phyloP scores from a whole-genome alignment of 2,113 vertebrate species.

The Sarotherodon lohbergeri region DNA sequence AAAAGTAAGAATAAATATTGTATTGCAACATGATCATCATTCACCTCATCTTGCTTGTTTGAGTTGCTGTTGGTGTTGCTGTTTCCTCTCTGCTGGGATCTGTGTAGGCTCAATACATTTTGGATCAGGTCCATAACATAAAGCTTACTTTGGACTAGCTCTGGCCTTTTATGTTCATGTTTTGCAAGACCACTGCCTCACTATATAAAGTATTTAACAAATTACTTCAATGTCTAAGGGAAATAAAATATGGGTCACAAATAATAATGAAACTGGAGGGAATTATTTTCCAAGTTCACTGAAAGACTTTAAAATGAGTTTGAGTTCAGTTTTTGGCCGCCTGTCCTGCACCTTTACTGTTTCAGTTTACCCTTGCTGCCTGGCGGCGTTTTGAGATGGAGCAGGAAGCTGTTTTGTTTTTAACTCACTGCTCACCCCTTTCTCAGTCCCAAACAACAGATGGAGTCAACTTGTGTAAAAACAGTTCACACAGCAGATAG shows the following conservation, averaged over 20 bases:
- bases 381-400: neutral
- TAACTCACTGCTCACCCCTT: neutral
- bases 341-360: neutral
- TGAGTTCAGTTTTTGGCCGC: neutral
- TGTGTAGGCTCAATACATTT: neutral
- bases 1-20: neutral
- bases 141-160: neutral
- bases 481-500: neutral
- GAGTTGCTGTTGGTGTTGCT: neutral
- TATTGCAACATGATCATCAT: neutral
- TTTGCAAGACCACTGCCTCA: neutral
- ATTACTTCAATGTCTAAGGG: neutral
- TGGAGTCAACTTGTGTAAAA: neutral
- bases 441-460: neutral
- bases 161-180: neutral
- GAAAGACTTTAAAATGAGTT: neutral
- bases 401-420: neutral
- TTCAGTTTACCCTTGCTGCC: neutral
- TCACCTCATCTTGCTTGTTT: neutral
- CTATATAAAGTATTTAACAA: neutral
- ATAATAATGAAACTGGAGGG: neutral
- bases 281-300: neutral
- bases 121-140: neutral
- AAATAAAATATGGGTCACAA: neutral
- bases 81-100: neutral